Percentiles rank a stretch among this genome's conserved stretches.
These are phyloP conservation scores for Bos taurus DNA, from an alignment of 2,113 vertebrate genomes.

Conservation along the genomic window DNA sequence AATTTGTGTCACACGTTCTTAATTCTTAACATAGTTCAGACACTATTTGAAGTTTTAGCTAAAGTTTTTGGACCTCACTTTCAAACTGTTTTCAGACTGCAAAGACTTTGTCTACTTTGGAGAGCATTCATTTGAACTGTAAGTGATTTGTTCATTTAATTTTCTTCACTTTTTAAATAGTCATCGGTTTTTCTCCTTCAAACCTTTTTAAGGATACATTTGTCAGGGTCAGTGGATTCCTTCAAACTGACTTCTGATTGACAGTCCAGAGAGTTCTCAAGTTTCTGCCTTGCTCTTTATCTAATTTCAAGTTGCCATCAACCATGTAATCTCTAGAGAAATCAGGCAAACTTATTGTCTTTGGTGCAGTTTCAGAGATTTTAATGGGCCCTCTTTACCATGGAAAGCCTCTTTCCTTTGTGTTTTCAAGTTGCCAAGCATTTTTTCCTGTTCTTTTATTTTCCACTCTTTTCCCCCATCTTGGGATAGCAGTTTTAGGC, in stretches of 20 bases:
- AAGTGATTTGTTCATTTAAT: not conserved
- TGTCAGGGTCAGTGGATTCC: not conserved
- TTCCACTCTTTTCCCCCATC: not conserved
- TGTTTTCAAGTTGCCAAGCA: not conserved
- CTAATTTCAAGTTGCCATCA: not conserved
- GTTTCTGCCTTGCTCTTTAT: constrained; percentile 1
- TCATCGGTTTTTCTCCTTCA: not conserved
- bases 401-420: not conserved
- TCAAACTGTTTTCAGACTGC: not conserved
- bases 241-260: not conserved
- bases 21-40: not conserved
- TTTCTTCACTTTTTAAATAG: not conserved
- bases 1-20: not conserved
- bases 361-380: not conserved
- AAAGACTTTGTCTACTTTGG: not conserved
- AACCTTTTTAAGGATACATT: not conserved
- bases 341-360: not conserved
- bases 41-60: not conserved
- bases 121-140: not conserved
- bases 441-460: not conserved
- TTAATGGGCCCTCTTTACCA: not conserved
- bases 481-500: not conserved
- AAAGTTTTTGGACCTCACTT: not conserved
- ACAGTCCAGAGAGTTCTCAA: not conserved
- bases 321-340: not conserved